Conservation (phyloP, 1,140 invertebrate genomes). For the Megalopta genalis region DNA sequence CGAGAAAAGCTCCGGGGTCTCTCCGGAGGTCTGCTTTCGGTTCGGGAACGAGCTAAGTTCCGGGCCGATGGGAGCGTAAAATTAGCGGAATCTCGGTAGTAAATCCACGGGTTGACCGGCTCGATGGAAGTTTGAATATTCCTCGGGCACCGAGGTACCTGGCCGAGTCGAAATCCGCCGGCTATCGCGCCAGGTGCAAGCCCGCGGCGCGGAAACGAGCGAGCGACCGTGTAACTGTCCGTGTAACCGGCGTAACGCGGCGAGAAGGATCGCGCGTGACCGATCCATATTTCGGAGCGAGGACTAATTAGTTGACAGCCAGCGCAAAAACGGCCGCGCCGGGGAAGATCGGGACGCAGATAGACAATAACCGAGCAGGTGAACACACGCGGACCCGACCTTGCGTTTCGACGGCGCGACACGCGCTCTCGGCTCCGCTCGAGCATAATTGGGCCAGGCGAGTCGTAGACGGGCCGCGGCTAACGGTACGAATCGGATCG, state of each 20-base stretch:
- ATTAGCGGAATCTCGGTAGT: slow-evolving; percentile 60
- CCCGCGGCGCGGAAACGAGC: neutral
- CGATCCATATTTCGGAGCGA: slow-evolving; percentile 14
- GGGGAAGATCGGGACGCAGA: slow-evolving; percentile 12
- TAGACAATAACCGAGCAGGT: slow-evolving; percentile 27
- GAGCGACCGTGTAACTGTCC: neutral
- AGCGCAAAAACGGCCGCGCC: neutral
- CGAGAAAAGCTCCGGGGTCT: slow-evolving; percentile 39
- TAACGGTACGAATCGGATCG: slow-evolving; percentile 5
- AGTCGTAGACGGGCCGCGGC: neutral
- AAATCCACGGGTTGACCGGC: slow-evolving; percentile 61
- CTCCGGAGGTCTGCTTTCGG: slow-evolving; percentile 25
- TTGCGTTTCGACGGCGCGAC: slow-evolving; percentile 1
- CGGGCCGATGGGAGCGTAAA: slow-evolving; percentile 42
- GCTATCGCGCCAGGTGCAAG: slow-evolving; percentile 2
- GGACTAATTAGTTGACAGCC: slow-evolving; percentile 31
- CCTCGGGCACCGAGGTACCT: too few species aligned
- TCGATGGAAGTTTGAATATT: too few species aligned
- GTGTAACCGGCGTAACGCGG: slow-evolving; percentile 1
- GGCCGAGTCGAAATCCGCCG: too few species aligned
- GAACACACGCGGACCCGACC: slow-evolving; percentile 4
- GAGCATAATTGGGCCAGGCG: neutral
- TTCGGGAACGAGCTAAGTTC: slow-evolving; percentile 41
- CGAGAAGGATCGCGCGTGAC: neutral
- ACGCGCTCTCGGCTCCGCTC: too few species aligned